phyloP scores from a whole-genome alignment of 2,888 invertebrate species.

The Drosophila kokeensis region DNA sequence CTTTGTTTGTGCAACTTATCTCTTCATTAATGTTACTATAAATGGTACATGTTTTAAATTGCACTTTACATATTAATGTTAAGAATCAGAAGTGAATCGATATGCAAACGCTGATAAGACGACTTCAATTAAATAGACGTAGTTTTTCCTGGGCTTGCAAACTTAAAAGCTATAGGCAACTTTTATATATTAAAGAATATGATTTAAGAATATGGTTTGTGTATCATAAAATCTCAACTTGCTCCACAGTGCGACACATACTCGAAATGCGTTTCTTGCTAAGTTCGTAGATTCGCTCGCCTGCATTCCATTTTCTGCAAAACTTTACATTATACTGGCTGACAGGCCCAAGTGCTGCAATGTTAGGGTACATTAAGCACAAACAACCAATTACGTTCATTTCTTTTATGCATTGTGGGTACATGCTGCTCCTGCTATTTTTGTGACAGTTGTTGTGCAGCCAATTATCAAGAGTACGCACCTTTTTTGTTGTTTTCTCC shows the following conservation, averaged over 20 bases:
- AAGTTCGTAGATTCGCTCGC: conserved; percentile 13
- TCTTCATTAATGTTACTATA: background rate
- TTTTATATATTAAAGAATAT: background rate
- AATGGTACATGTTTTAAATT: background rate
- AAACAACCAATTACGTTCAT: conserved; percentile 71
- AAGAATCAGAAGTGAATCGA: background rate
- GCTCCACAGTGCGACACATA: conserved; percentile 7
- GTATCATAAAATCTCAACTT: background rate
- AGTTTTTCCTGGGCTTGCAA: background rate
- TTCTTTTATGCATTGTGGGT: conserved; percentile 36
- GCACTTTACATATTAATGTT: background rate
- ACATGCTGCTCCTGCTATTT: conserved; percentile 16
- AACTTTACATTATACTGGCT: conserved; percentile 37
- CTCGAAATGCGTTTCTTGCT: conserved; percentile 18
- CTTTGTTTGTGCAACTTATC: background rate
- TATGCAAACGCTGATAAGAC: background rate
- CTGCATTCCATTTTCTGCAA: conserved; percentile 35
- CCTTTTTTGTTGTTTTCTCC: conserved; percentile 2
- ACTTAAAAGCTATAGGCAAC: background rate
- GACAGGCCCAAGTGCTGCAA: conserved; percentile 54
- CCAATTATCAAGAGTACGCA: conserved; percentile 68
- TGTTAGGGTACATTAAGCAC: conserved; percentile 62
- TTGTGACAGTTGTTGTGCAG: conserved; percentile 26
- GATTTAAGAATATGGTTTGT: background rate
- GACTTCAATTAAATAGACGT: background rate